phyloP scores from a whole-genome alignment of 1,140 invertebrate species.

The Diorhabda sublineata region DNA sequence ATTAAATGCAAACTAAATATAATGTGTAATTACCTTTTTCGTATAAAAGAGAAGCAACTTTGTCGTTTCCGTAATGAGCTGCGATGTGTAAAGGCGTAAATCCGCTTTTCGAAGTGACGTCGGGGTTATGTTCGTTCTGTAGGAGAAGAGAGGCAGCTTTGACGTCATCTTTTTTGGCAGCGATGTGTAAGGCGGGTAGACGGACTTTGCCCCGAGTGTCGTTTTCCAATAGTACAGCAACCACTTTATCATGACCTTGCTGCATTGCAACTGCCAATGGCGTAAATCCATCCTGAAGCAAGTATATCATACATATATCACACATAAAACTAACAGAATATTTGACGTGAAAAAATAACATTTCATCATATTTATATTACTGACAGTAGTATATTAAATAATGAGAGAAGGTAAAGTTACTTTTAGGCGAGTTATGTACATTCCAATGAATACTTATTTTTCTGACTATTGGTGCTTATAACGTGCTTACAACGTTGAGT shows the following conservation, averaged over 20 bases:
- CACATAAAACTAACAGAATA: background rate
- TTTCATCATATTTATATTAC: no score
- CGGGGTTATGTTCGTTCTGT: constrained; percentile 92
- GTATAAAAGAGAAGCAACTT: constrained; percentile 86
- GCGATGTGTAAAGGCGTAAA: constrained; percentile 98
- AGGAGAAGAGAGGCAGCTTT: constrained; percentile 89
- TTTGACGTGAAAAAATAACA: no score
- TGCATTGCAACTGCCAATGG: constrained; percentile 97
- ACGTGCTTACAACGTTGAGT: no score
- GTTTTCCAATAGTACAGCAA: constrained; percentile 91
- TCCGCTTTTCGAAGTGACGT: constrained; percentile 94
- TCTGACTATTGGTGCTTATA: no score
- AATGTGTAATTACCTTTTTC: constrained; percentile 54
- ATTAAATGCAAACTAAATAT: background rate
- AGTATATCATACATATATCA: constrained; percentile 12
- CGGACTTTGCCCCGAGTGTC: constrained; percentile 90
- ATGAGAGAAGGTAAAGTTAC: no score
- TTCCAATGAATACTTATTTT: no score
- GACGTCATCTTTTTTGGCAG: constrained; percentile 99
- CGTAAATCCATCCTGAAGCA: constrained; percentile 89
- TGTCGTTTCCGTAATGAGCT: constrained; percentile 96
- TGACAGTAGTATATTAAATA: no score
- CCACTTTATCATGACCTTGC: constrained; percentile 97
- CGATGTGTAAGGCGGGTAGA: constrained; percentile 89
- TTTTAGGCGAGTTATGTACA: no score